A percentile compares a stretch with the other conserved stretches of the same genome.
Conservation (phyloP, 2,113 vertebrate species). For the Ctenodactylus gundi region DNA sequence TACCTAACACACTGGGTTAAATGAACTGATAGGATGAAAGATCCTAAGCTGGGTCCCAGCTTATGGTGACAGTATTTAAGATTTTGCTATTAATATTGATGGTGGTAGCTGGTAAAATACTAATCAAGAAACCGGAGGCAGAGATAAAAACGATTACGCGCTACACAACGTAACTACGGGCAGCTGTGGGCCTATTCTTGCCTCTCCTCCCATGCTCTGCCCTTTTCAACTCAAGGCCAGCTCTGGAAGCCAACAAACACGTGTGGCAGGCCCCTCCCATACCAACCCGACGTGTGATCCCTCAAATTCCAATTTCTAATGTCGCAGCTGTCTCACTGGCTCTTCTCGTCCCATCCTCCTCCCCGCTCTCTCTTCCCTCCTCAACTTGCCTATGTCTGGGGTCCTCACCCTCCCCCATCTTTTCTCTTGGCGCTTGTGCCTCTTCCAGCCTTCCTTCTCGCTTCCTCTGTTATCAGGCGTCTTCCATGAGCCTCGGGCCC, state of each 20-base stretch:
- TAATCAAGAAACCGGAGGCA: neutral
- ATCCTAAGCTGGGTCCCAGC: neutral
- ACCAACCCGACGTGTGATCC: neutral
- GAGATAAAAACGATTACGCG: neutral
- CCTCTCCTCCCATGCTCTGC: neutral
- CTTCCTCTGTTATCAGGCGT: slow-evolving; percentile 3
- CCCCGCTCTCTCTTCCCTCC: neutral
- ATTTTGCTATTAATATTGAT: neutral
- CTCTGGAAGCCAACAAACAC: neutral
- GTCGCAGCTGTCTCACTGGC: neutral
- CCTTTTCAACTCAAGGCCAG: neutral
- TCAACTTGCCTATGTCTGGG: neutral
- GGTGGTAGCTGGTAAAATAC: neutral
- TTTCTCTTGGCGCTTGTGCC: neutral
- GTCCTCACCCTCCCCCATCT: neutral
- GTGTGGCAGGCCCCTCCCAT: neutral
- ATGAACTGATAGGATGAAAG: neutral
- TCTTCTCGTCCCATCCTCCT: neutral
- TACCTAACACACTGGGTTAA: neutral
- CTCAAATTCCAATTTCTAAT: neutral
- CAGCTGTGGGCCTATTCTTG: neutral
- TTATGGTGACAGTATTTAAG: neutral
- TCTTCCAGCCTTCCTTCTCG: neutral
- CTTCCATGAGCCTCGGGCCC: neutral
- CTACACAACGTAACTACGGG: neutral